Base-by-base conservation (phyloP, 2,888 invertebrate species). In the Dicyrtomina minuta region DNA sequence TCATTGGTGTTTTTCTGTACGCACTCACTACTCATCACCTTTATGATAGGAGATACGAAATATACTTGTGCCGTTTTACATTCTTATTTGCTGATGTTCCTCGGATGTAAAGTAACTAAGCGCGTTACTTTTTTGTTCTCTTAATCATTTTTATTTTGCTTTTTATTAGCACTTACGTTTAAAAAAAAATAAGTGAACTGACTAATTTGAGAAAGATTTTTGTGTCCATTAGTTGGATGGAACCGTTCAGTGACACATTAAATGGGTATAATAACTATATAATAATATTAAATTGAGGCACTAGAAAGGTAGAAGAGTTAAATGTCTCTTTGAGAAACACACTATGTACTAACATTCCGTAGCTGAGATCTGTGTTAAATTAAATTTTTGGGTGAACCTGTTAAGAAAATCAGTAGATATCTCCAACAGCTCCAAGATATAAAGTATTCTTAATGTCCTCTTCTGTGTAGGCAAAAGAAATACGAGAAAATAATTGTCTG, bases 31-130 rank as follows among this genome's bases (percentile, higher is more conserved):
- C 17, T 51, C 51, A 22, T 51, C 51, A 51, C 22, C 51, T 33
- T 33, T 33, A 51, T 17, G 10, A 51, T 22, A 17, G 20, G 17
- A 51, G 51, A 51, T 51, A 51, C 17, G 51, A 51, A 17, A 51
- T 17, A 51, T 51, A 22, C 51, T 33, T 22, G 17, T 20, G 51
- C 51, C 51, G 51, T 51, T 26, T 55, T 55, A 55, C 55, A 55
- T 55, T 55, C 55, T 55, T 26, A 55, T 55, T 55, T 55, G 55
- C 55, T 22, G 26, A 55, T 55, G 55, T 55, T 55, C 55, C 55
- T 55, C 26, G 17, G 20, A 55, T 55, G 55, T 24, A 55, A 55
- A 26, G 51, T 51, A 51, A 51, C 51, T 33, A 33, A 33, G 17
- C 51, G 20, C 13, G 51, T 51, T 51, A 17, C 51, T 51, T 51